Base-by-base conservation (phyloP, 2,888 invertebrate genomes). In the Chrysolina oricalcia region DNA sequence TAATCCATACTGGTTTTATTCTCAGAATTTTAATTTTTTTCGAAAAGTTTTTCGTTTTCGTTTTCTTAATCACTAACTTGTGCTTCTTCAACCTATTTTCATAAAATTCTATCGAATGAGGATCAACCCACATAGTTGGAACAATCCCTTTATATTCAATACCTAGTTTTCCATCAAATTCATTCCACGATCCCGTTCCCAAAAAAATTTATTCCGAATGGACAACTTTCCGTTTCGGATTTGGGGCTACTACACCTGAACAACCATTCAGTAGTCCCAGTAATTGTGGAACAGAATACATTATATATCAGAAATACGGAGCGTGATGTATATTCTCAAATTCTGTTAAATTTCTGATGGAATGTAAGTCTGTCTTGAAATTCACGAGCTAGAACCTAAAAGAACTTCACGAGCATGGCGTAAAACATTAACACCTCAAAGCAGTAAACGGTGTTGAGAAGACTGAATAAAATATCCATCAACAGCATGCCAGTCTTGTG, bases 281-380 rank as follows among this genome's bases (percentile, higher is more conserved):
- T 53, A 11, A 19, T 53, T 21, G 53, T 53, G 53, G 21, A 53
- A 53, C 11, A 15, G 53, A 53, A 53, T 53, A 53, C 21, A 53
- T 53, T 53, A 21, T n/a, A n/a, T n/a, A 53, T 53, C 53, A 53
- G 53, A 53, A 53, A 53, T 53, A 19, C 53, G 6, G 11, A 0
- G 13, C 53, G 19, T 13, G 23, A 17, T 53, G 11, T 11, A 4
- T 21, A 53, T 21, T 53, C 53, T 53, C 53, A 21, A 21, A 21
- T 53, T 10, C 53, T 53, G 21, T 21, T 53, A 21, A 53, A 53
- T 21, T 53, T 53, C 53, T 53, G 21, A 53, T 53, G 53, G 21
- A 21, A 53, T 21, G 53, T 21, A 53, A 53, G 53, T 17, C 53
- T 11, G 21, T 11, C 13, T 19, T 21, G 19, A 15, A 53, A 53